These are phyloP conservation scores for Caenorhabditis brenneri DNA, from an alignment of 1,140 invertebrate species.

Conservation along the genomic window DNA sequence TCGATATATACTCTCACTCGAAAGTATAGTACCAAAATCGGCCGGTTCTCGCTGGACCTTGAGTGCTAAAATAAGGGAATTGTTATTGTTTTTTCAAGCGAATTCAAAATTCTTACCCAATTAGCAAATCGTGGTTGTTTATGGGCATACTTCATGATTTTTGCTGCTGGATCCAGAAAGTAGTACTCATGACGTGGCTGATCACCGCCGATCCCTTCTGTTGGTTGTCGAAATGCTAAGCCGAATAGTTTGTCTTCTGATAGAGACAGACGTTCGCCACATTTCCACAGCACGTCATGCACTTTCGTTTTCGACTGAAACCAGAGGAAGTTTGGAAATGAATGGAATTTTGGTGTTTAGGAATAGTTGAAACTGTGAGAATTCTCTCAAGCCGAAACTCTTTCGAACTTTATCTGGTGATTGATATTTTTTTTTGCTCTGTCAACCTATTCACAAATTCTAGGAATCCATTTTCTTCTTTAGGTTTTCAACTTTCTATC, in stretches of 20 bases:
- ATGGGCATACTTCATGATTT: slow-evolving; percentile 91
- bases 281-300: slow-evolving; percentile 82
- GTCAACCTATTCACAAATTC: background rate
- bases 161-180: slow-evolving; percentile 89
- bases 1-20: slow-evolving; percentile 93
- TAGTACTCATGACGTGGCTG: slow-evolving; percentile 80
- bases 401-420: background rate
- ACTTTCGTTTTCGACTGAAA: slow-evolving; percentile 82
- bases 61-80: slow-evolving; percentile 78
- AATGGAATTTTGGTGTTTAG: too few species aligned
- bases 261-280: slow-evolving; percentile 82
- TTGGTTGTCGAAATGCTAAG: slow-evolving; percentile 79
- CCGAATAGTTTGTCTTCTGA: slow-evolving; percentile 84
- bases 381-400: too few species aligned
- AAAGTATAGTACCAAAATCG: slow-evolving; percentile 86
- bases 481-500: too few species aligned
- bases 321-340: background rate
- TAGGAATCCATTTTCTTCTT: background rate
- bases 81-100: background rate
- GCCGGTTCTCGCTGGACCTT: slow-evolving; percentile 82
- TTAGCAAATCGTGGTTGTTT: slow-evolving; percentile 91
- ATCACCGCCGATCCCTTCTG: slow-evolving; percentile 54
- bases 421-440: too few species aligned
- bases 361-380: too few species aligned
- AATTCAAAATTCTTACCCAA: slow-evolving; percentile 78